These are phyloP conservation scores for Conger conger DNA, from an alignment of 2,113 vertebrate genomes.

Conservation along the genomic window DNA sequence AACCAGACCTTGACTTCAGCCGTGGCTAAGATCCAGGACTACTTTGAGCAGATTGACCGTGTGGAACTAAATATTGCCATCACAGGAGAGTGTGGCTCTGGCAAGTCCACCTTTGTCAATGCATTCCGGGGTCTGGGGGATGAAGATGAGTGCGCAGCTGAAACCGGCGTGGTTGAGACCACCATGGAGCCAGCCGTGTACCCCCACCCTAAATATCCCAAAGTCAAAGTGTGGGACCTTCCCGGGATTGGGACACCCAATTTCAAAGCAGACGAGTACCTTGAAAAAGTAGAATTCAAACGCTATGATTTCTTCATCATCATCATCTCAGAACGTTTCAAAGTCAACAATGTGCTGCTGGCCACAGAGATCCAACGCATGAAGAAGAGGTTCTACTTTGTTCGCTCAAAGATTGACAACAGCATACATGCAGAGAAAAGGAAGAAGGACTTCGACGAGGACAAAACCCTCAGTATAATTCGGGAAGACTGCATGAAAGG, in stretches of 20 bases:
- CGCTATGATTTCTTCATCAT: conserved; percentile 72
- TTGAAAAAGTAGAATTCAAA: conserved; percentile 58
- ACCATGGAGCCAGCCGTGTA: conserved; percentile 56
- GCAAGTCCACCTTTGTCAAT: conserved; percentile 74
- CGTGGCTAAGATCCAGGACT: conserved; percentile 37
- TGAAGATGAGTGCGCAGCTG: conserved; percentile 54
- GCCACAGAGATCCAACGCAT: conserved; percentile 55
- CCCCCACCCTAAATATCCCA: conserved; percentile 54
- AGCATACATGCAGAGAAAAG: conserved; percentile 52
- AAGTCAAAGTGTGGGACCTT: conserved; percentile 69
- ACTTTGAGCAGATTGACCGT: conserved; percentile 34
- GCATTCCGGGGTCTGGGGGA: conserved; percentile 63
- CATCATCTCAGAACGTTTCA: conserved; percentile 63
- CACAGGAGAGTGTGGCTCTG: conserved; percentile 65
- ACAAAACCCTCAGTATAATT: conserved; percentile 32
- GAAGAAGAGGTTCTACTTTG: conserved; percentile 69
- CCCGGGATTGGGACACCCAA: conserved; percentile 64
- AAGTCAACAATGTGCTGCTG: conserved; percentile 53
- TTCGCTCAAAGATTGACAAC: conserved; percentile 68
- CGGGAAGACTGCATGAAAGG: conserved; percentile 41
- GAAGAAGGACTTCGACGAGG: conserved; percentile 38
- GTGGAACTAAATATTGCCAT: conserved; percentile 63
- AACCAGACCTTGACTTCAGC: conserved; percentile 27
- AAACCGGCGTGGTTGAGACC: conserved; percentile 66
- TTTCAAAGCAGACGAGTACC: conserved; percentile 62